These are phyloP conservation scores for Saguinus imperator DNA, from an alignment of 2,113 vertebrate species.

Conservation along the genomic window DNA sequence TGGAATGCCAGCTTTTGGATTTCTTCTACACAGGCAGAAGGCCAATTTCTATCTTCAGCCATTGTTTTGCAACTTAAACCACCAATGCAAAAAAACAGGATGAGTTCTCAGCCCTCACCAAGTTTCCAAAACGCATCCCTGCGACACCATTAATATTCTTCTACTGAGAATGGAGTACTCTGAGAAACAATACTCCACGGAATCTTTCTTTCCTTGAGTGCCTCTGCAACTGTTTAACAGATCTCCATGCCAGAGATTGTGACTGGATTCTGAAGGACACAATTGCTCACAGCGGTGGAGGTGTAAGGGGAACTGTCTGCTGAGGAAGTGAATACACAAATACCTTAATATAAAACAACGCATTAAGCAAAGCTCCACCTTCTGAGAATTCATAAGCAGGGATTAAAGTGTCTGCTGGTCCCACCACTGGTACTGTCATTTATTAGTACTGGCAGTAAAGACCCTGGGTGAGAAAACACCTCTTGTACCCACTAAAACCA, in stretches of 20 bases:
- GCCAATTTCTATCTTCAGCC: not conserved
- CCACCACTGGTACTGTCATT: not conserved
- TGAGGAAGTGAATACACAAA: fast-evolving
- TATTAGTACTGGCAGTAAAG: not conserved
- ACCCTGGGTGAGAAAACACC: not conserved
- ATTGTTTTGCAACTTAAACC: not conserved
- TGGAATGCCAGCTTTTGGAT: not conserved
- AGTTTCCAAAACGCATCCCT: not conserved
- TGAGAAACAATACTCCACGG: not conserved
- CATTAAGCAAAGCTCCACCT: not conserved
- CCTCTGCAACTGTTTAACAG: not conserved
- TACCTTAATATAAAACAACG: not conserved
- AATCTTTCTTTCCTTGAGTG: not conserved
- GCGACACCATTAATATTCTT: not conserved
- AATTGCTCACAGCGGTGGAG: not conserved
- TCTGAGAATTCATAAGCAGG: not conserved
- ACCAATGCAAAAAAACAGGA: not conserved
- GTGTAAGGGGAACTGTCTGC: too few relatives aligned
- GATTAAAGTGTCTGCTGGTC: not conserved
- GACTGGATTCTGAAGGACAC: not conserved
- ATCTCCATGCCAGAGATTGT: not conserved
- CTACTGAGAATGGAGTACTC: not conserved
- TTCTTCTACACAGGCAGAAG: not conserved
- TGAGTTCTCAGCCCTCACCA: not conserved
- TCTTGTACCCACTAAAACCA: not conserved